Base-by-base conservation (phyloP, 2,888 invertebrate genomes). In the Corbicula japonica region DNA sequence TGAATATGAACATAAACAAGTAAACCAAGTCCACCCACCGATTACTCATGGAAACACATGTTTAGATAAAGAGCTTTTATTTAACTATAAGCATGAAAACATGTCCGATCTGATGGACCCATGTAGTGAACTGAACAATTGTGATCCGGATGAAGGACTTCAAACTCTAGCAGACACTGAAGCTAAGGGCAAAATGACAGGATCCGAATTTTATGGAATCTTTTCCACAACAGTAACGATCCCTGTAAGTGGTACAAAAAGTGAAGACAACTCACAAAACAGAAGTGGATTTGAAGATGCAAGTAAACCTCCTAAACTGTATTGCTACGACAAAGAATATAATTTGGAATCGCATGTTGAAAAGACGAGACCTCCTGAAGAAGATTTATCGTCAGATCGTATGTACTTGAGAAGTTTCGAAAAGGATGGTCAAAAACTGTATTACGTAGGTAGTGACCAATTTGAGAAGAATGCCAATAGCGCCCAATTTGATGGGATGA, bases 341-440 rank as follows among this genome's bases (percentile, higher is more conserved):
- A n/a, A n/a, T n/a, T n/a, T n/a, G n/a, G n/a, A 26, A 28, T 15
- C 26, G 26, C 8, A 60, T 23, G n/a, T 23, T 38, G 10, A 32
- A 38, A 32, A 18, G 26, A 26, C 18, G 18, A 21, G 8, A 32
- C n/a, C 21, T 4, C 32, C 10, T 23, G 1, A n/a, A 48, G 34
- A 35, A 18, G 18, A 48, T 4, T 48, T 48, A 4, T 23, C 50
- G 15, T 35, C 50, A 32, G 63, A 50, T 6, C 32, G 2, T 15
- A 23, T 21, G 8, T 63, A 48, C 38, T 1, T 50, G 35, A 63
- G 48, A 63, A 48, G 34, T 6, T 50, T 63, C 52, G 50, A 63
- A 48, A 35, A 63, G 15, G 34, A 50, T 50, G 50, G 63, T 35
- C 34, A 63, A 48, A 34, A 23, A 50, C 35, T 28, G 10, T 50